Conservation (phyloP, 2,797 vertebrate species). For the Antrozous pallidus region DNA sequence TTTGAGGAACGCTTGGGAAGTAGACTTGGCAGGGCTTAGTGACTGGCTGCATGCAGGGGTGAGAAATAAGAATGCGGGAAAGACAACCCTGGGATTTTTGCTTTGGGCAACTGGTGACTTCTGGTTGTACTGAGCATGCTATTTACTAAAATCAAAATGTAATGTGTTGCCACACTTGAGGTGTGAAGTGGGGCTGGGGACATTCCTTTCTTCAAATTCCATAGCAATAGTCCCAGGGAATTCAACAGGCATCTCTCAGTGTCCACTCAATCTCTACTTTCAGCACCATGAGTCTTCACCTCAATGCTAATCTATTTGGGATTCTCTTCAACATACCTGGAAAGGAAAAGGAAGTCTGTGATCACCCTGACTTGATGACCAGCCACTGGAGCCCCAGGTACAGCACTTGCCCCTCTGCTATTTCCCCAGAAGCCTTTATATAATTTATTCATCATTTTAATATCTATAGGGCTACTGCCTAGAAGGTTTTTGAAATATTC, state of each 20-base stretch:
- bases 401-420: background rate
- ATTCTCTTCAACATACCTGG: conserved; percentile 18
- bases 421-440: conserved; percentile 10
- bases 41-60: background rate
- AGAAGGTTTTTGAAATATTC: conserved; percentile 6
- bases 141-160: background rate
- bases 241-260: conserved; percentile 16
- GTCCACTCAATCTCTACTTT: conserved; percentile 5
- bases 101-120: background rate
- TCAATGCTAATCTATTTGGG: conserved; percentile 1
- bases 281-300: background rate
- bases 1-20: background rate
- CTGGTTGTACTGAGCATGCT: background rate
- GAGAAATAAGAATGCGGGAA: conserved; percentile 16
- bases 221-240: background rate
- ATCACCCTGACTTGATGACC: background rate
- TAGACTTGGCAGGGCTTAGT: background rate
- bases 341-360: background rate
- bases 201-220: background rate
- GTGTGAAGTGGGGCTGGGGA: background rate
- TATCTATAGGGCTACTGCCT: background rate
- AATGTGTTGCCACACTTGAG: background rate
- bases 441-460: conserved; percentile 22
- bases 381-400: background rate
- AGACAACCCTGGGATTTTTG: background rate